Evolutionary conservation across 2,888 invertebrate genomes (phyloP).

Genomic region (Zhengitettix transpicula): DNA sequence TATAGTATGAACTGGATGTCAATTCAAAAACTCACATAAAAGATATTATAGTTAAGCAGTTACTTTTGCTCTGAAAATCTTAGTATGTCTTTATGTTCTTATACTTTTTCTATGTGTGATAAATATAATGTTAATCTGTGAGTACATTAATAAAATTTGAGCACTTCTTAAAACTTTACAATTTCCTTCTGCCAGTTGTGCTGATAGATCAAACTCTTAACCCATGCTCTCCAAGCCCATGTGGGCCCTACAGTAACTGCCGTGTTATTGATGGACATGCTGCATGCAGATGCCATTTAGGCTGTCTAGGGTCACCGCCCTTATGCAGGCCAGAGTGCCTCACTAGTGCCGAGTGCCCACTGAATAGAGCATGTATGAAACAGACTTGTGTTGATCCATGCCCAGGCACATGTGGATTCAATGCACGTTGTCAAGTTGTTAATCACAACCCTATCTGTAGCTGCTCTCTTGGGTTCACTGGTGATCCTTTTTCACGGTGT

Average conservation of each 20-base stretch:
- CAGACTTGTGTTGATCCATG: conserved; percentile 66
- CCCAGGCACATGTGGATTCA: conserved; percentile 55
- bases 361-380: conserved; percentile 57
- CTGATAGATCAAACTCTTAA: conserved; percentile 27
- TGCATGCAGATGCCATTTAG: conserved; percentile 56
- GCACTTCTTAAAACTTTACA: too few relatives aligned
- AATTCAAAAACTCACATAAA: too few relatives aligned
- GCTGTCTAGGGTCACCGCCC: conserved; percentile 58
- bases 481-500: conserved; percentile 20
- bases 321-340: conserved; percentile 62
- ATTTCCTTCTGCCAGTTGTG: too few relatives aligned
- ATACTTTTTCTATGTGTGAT: too few relatives aligned
- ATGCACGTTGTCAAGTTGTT: conserved; percentile 61
- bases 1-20: too few relatives aligned
- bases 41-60: too few relatives aligned
- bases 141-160: too few relatives aligned
- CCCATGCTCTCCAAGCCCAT: conserved; percentile 61
- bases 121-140: too few relatives aligned
- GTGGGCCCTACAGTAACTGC: conserved; percentile 64
- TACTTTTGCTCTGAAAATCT: too few relatives aligned
- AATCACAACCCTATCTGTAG: conserved; percentile 55
- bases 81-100: too few relatives aligned
- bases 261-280: conserved; percentile 52
- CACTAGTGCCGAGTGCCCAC: conserved; percentile 59
- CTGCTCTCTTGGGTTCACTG: conserved; percentile 21